Evolutionary conservation across 2,113 vertebrate species (phyloP), one percentile per base, ranked within the genome.

Genomic region (Oreocharis arfaki): DNA sequence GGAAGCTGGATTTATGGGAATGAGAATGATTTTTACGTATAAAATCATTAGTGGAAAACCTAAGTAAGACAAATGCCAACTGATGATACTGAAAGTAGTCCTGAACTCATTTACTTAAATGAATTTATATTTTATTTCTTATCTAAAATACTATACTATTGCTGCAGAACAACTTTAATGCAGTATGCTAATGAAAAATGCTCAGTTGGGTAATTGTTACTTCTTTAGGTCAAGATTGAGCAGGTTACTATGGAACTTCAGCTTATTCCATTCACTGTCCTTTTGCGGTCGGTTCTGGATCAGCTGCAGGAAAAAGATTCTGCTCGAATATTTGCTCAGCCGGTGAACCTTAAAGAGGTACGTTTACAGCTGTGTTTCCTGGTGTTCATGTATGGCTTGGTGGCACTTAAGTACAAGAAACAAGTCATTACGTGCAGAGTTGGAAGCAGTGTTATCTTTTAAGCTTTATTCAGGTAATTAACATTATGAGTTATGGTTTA

Each of bases 281-380:
- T 99, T 57, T 97, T 99, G 50, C 97, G 98, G 67, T 98, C 98
- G 1, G 98, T 99, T 37, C 96, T 99, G 96, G 99, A 99, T 73
- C 99, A 99, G 93, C 98, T 99, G 47, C 99, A 99, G 92, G 98
- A 99, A 27, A 99, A 99, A 97, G 99, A 99, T 98, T 98, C 99
- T 60, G 98, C 99, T 44, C 98, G 97, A 76, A 99, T 99, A 96
- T 99, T 99, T 92, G 98, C 98, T 57, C 99, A 99, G 95, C 99
- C 99, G 6, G 99, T 99, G 42, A 99, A 99, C 96, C 96, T 99
- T 81, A 98, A 94, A 92, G 99, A 99, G 99, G 99, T 99, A 57
- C 83, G 96, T 94, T 87, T 90, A 52, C 42, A 84, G 32, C 37
- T 82, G 16, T 67, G 8, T 50, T 80, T 86, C 41, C 49, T 61